A percentile compares a stretch with the other conserved stretches of the same genome.
Evolutionary conservation across 2,888 invertebrate species (phyloP).

Genomic region (Crematogaster levior): DNA sequence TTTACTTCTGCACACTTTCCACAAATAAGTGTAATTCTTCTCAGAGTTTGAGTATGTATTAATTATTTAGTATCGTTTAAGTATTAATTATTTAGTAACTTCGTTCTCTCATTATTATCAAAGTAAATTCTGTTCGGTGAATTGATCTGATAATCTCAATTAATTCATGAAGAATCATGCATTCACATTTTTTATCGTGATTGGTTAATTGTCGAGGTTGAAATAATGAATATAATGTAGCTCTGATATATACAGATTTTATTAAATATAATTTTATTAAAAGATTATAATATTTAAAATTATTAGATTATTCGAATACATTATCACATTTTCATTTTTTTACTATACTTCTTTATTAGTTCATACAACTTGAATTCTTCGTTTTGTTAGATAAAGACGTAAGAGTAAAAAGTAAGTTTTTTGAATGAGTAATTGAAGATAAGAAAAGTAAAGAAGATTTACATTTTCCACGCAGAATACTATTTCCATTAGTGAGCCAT

Average conservation of each 20-base stretch:
- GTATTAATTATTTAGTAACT: constrained; percentile 27
- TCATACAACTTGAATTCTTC: neutral
- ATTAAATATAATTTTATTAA: neutral
- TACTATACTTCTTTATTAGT: neutral
- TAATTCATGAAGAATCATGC: neutral
- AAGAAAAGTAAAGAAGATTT: constrained; percentile 23
- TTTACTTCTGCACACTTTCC: constrained; percentile 17
- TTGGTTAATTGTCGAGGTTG: neutral
- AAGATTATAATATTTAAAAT: neutral
- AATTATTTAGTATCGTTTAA: constrained; percentile 8
- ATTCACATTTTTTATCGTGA: neutral
- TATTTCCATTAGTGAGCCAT: constrained; percentile 24
- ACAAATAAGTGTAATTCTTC: constrained; percentile 17
- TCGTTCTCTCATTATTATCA: neutral
- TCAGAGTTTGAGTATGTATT: constrained; percentile 11
- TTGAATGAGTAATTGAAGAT: constrained; percentile 32
- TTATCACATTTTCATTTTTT: neutral
- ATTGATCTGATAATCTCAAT: neutral
- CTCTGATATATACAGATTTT: neutral
- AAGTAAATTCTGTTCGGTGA: neutral
- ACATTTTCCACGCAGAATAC: constrained; percentile 26
- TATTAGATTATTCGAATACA: neutral
- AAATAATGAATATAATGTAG: neutral
- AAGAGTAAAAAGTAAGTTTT: constrained; percentile 8
- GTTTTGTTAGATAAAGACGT: neutral